Base-by-base conservation (phyloP, 2,888 invertebrate genomes). In the Himalopsyche kuldschensis region DNA sequence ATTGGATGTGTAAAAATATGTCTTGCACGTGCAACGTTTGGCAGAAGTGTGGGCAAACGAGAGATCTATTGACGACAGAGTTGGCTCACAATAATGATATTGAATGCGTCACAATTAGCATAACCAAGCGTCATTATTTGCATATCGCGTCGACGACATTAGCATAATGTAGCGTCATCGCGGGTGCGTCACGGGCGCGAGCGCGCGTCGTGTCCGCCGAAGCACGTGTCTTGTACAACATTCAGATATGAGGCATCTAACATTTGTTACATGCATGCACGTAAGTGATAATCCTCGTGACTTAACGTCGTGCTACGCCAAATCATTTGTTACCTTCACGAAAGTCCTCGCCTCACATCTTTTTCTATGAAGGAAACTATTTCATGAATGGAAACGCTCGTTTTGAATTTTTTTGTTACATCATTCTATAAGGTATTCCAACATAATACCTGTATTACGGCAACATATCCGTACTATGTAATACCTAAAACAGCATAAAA, bases 101-200 rank as follows among this genome's bases (percentile, higher is more conserved):
- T 47, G 47, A 83, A 80, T 48, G 69, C 83, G 83, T 83, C 79
- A 85, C 78, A 48, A 83, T 83, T 82, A 81, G 76, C 83, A 82
- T 76, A 84, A 32, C 81, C 77, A 80, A 83, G 79, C 83, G 80
- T 83, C 79, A 55, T 30, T 63, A 83, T 83, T 82, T 81, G 78
- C 83, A 82, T 79, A 82, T 75, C 77, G 55, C 48, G 31, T 75
- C 78, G 55, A 69, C 55, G 63, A 32, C 32, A 81, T 84, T 85
- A 79, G 31, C 84, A 85, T 85, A 82, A n/a, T 63, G 84, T 15
- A 81, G 20, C 84, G 85, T 85, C 85, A 84, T 83, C 69, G 82
- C 27, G 46, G 84, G 80, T 63, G 82, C 85, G 84, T 84, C 85
- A 78, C 47, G 78, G 32, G 31, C 77, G 76, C 32, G 69, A 31